Conservation (phyloP, 2,888 invertebrate species). For the Dasypogon diadema region DNA sequence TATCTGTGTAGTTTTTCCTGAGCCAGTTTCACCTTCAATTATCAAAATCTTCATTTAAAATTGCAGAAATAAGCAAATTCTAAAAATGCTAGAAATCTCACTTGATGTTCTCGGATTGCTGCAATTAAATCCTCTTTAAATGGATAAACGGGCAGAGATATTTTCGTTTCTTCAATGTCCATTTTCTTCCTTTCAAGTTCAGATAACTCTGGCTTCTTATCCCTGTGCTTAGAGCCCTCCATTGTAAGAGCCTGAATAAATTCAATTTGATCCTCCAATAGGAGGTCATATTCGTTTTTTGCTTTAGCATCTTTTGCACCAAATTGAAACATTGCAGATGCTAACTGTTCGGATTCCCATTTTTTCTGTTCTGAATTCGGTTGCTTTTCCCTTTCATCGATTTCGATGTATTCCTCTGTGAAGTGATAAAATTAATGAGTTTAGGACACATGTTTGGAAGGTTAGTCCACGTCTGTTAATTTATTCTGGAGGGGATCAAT, state of each 20-base stretch:
- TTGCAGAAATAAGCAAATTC: constrained; percentile 34
- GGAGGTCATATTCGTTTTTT: constrained; percentile 88
- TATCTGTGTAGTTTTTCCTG: constrained; percentile 99
- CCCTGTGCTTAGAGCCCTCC: constrained; percentile 76
- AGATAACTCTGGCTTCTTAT: constrained; percentile 74
- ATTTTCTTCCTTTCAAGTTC: constrained; percentile 79
- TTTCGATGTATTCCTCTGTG: constrained; percentile 81
- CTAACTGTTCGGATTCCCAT: constrained; percentile 98
- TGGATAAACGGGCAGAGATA: constrained; percentile 92
- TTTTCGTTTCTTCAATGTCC: constrained; percentile 91
- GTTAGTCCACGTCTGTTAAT: too few relatives aligned
- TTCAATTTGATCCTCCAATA: constrained; percentile 97
- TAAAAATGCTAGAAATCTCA: constrained; percentile 60
- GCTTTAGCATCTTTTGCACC: constrained; percentile 87
- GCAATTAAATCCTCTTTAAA: constrained; percentile 89
- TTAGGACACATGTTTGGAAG: too few relatives aligned
- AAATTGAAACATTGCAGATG: constrained; percentile 91
- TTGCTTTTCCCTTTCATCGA: constrained; percentile 86
- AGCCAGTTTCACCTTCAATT: constrained; percentile 98
- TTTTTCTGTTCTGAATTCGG: constrained; percentile 89
- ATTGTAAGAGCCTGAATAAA: constrained; percentile 92
- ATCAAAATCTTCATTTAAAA: constrained; percentile 77
- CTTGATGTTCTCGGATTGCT: constrained; percentile 90
- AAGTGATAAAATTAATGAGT: too few relatives aligned
- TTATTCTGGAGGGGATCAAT: too few relatives aligned